These are phyloP conservation scores for Eumacrocentrus americanus DNA, from an alignment of 2,888 invertebrate genomes.

Conservation along the genomic window DNA sequence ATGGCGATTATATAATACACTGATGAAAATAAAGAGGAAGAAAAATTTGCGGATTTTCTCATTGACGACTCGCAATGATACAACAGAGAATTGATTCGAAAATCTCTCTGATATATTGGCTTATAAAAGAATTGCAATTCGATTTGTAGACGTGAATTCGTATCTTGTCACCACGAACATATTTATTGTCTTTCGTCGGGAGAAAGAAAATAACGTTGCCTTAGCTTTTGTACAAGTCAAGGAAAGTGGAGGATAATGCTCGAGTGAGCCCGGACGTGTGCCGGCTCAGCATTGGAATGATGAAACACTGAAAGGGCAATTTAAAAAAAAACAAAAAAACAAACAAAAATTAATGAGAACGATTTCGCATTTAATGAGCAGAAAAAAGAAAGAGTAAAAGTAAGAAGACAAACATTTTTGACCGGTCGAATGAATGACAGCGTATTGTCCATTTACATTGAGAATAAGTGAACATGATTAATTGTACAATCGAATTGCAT, in stretches of 20 bases:
- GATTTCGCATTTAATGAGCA: constrained; percentile 1
- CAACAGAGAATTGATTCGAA: no score
- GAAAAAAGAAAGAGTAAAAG: not conserved
- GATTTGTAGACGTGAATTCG: constrained; percentile 4
- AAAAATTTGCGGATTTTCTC: not conserved
- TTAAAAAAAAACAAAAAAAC: constrained; percentile 1
- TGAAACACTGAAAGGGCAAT: no score
- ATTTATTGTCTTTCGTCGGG: constrained; percentile 26
- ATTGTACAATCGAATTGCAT: no score
- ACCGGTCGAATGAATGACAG: constrained; percentile 19
- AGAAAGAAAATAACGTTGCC: constrained; percentile 48
- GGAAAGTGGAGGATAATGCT: constrained; percentile 26
- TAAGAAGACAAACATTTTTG: constrained; percentile 4
- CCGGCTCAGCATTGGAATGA: no score
- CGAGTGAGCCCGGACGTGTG: constrained; percentile 4
- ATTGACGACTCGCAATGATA: no score
- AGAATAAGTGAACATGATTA: constrained; percentile 10
- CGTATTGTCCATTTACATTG: constrained; percentile 10
- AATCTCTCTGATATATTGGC: not conserved
- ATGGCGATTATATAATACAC: no score
- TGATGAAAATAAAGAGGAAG: not conserved
- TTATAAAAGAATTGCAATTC: constrained; percentile 13
- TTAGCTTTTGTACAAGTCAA: constrained; percentile 55
- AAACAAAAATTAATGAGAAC: not conserved
- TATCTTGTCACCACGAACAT: constrained; percentile 16